These are phyloP conservation scores for Etheostoma cragini DNA, from an alignment of 2,113 vertebrate genomes.

Conservation along the genomic window DNA sequence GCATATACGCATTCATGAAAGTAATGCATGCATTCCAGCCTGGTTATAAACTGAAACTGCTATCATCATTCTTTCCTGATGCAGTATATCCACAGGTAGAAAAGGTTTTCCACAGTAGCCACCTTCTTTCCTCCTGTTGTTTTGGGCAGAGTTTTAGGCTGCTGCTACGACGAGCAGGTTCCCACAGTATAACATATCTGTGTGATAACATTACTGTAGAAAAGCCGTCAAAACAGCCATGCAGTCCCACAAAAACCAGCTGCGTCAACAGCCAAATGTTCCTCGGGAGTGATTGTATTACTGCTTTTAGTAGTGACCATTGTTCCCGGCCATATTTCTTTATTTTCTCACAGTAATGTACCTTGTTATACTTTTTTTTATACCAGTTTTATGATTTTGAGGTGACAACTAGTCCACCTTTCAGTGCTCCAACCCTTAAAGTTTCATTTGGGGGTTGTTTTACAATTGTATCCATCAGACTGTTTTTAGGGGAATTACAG, in stretches of 20 bases:
- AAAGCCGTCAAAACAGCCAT: constrained; percentile 52
- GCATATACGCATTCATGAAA: constrained; percentile 15
- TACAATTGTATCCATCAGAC: neutral
- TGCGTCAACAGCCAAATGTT: constrained; percentile 60
- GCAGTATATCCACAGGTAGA: neutral
- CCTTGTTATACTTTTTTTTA: constrained; percentile 17
- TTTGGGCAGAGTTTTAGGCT: constrained; percentile 33
- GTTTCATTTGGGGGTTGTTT: neutral
- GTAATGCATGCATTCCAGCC: constrained; percentile 7
- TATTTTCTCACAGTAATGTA: constrained; percentile 28
- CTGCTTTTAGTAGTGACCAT: constrained; percentile 42
- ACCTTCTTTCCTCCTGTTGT: constrained; percentile 10
- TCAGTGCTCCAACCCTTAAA: neutral
- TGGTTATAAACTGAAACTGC: neutral
- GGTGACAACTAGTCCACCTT: neutral
- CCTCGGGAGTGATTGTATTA: constrained; percentile 55
- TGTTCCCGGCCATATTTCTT: constrained; percentile 28
- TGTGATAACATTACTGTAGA: constrained; percentile 56
- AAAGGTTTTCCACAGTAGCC: constrained; percentile 11
- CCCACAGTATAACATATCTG: constrained; percentile 65
- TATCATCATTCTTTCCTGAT: neutral
- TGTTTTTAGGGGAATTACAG: neutral
- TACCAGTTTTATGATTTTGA: constrained; percentile 8
- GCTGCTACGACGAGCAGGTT: constrained; percentile 30
- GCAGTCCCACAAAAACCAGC: constrained; percentile 60